Conservation (phyloP, 2,888 invertebrate genomes). For the Podotricha telesiphe region DNA sequence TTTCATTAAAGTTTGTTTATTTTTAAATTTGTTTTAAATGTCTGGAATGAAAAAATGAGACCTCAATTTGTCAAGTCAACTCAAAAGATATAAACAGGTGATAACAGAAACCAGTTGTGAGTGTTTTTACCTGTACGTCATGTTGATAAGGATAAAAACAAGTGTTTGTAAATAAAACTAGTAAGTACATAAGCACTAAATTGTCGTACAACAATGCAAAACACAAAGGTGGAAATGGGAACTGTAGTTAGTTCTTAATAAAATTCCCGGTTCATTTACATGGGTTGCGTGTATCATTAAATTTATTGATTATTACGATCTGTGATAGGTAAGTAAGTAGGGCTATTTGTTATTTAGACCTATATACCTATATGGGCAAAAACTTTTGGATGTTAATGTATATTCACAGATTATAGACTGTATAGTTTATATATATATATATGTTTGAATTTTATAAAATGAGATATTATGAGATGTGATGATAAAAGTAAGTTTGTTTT, state of each 20-base stretch:
- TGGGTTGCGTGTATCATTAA: constrained; percentile 8
- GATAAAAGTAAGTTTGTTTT: no score
- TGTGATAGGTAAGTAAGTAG: no score
- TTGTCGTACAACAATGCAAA: background rate
- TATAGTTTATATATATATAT: no score
- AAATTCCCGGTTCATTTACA: background rate
- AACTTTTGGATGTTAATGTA: no score
- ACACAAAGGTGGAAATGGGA: background rate
- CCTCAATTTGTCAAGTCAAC: background rate
- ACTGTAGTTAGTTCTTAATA: background rate
- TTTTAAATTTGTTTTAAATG: background rate
- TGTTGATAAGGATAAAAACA: background rate
- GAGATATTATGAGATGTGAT: no score
- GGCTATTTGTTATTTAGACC: no score
- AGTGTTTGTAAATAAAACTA: background rate
- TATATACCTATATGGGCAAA: no score
- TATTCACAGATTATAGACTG: no score
- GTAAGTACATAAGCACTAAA: background rate
- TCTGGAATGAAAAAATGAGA: background rate
- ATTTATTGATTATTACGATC: background rate
- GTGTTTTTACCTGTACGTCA: background rate
- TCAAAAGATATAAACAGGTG: constrained; percentile 1
- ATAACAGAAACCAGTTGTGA: background rate
- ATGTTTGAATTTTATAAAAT: no score
- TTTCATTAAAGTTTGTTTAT: no score